phyloP scores from a whole-genome alignment of 1,140 invertebrate species.

The Drosophila trapezifrons region DNA sequence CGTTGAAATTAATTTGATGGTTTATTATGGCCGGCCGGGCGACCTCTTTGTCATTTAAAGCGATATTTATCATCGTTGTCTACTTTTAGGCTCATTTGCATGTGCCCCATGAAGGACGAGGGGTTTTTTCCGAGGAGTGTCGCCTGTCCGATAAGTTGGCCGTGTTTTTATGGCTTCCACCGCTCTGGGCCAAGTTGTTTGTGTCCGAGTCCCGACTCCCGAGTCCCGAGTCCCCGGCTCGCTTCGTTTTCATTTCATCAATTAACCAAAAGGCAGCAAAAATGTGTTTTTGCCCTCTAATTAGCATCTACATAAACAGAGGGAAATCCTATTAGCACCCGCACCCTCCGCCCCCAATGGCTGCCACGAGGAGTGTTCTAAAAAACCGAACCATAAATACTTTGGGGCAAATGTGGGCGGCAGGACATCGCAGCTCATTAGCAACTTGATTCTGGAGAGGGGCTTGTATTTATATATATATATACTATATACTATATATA shows the following conservation, averaged over 20 bases:
- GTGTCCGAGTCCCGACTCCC: slow-evolving; percentile 3
- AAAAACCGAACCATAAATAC: slow-evolving; percentile 44
- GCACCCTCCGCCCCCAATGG: neutral
- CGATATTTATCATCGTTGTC: slow-evolving; percentile 76
- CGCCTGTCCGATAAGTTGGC: slow-evolving; percentile 67
- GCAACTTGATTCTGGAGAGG: slow-evolving; percentile 8
- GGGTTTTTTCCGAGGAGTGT: slow-evolving; percentile 42
- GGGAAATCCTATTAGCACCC: slow-evolving; percentile 73
- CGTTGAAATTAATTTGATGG: slow-evolving; percentile 71
- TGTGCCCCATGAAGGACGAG: slow-evolving; percentile 4
- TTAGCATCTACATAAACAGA: slow-evolving; percentile 80
- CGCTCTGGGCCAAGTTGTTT: slow-evolving; percentile 43
- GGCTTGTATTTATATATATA: neutral
- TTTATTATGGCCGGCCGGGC: slow-evolving; percentile 48
- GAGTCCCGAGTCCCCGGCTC: neutral
- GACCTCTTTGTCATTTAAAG: slow-evolving; percentile 70
- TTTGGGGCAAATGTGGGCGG: slow-evolving; percentile 30
- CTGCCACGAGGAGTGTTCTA: slow-evolving; percentile 16
- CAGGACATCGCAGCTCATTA: slow-evolving; percentile 54
- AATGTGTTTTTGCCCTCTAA: slow-evolving; percentile 78
- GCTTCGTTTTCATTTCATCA: slow-evolving; percentile 75
- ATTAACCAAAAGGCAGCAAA: slow-evolving; percentile 76
- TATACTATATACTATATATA: neutral
- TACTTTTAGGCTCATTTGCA: slow-evolving; percentile 52
- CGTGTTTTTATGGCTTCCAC: slow-evolving; percentile 40